Evolutionary conservation across 2,113 vertebrate genomes (phyloP).

Genomic region (Lucifuga dentata): DNA sequence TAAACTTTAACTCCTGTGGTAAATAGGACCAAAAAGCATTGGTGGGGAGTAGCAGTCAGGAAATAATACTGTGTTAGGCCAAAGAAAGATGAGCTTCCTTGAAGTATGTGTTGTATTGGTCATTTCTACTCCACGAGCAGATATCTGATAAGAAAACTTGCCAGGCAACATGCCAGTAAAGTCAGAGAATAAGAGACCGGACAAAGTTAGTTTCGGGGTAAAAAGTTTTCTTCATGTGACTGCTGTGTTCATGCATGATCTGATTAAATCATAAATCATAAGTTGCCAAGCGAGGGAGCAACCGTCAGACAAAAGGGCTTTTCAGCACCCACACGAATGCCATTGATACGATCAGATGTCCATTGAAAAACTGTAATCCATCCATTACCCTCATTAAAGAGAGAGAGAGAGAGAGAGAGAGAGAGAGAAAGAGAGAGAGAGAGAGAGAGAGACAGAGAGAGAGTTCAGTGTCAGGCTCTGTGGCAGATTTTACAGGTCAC

Average conservation of each 20-base stretch:
- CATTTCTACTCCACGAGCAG: background rate
- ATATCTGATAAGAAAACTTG: conserved; percentile 1
- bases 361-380: conserved; percentile 2
- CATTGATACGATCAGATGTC: conserved; percentile 41
- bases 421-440: background rate
- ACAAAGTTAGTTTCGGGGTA: background rate
- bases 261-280: background rate
- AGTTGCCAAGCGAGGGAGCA: background rate
- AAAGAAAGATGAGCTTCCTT: background rate
- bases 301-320: conserved; percentile 1
- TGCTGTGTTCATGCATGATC: background rate
- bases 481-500: too few species aligned
- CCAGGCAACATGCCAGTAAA: background rate
- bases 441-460: background rate
- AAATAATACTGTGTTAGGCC: background rate
- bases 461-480: too few species aligned
- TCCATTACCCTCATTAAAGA: background rate
- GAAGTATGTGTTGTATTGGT: background rate
- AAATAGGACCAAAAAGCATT: background rate
- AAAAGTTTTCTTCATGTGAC: background rate
- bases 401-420: background rate
- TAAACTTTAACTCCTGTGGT: background rate
- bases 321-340: background rate
- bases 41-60: background rate
- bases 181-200: background rate